A percentile compares a stretch with the other conserved stretches of the same genome.
Evolutionary conservation across 1,140 invertebrate species (phyloP).

Genomic region (Solen grandis): DNA sequence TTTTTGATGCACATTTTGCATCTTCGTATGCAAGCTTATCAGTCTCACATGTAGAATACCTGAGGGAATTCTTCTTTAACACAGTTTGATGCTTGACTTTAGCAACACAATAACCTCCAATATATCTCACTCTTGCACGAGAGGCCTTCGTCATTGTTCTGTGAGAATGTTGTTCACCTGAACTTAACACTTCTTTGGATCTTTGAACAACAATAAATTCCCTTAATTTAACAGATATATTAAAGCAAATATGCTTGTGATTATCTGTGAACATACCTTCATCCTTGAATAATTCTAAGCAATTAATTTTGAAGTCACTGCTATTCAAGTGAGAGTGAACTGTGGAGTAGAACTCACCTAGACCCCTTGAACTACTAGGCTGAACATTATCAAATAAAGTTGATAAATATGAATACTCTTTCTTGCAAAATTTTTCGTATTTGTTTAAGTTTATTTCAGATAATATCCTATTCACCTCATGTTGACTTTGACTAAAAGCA

Average conservation of each 20-base stretch:
- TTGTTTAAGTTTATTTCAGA: conserved; percentile 1
- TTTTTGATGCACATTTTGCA: conserved; percentile 9
- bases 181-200: conserved; percentile 1
- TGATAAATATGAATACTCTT: background rate
- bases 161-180: background rate
- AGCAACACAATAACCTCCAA: conserved; percentile 26
- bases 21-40: conserved; percentile 7
- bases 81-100: conserved; percentile 23
- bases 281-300: conserved; percentile 14
- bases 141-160: conserved; percentile 24
- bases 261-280: background rate
- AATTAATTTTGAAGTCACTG: background rate
- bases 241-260: conserved; percentile 19
- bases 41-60: background rate
- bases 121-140: conserved; percentile 12
- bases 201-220: background rate
- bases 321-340: background rate
- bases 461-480: conserved; percentile 11
- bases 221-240: background rate
- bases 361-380: background rate
- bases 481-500: background rate
- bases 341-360: background rate
- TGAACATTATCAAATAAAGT: background rate
- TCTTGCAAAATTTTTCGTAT: background rate
- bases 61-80: background rate